Percentiles rank a stretch among this genome's conserved stretches.
phyloP scores from a whole-genome alignment of 1,140 invertebrate species.

The Vanessa atalanta region DNA sequence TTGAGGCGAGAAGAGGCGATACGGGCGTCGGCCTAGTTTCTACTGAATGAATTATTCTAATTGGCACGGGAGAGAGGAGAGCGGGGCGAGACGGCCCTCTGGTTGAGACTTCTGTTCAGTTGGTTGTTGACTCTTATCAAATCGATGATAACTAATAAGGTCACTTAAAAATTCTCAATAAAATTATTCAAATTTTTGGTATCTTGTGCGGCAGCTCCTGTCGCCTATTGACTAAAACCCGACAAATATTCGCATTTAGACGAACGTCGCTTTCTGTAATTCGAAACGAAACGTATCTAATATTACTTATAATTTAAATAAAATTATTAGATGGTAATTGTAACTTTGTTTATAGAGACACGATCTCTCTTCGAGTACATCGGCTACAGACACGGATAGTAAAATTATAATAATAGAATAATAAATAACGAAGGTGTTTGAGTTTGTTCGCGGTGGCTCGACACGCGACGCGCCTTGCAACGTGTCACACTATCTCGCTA shows the following conservation, averaged over 20 bases:
- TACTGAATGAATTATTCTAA: conserved; percentile 46
- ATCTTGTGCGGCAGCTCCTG: too few species aligned
- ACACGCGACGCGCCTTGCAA: background rate
- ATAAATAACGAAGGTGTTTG: conserved; percentile 7
- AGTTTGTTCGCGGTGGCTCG: background rate
- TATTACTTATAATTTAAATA: too few species aligned
- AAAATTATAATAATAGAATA: background rate
- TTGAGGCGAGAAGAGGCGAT: conserved; percentile 3
- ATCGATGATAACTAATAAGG: conserved; percentile 22
- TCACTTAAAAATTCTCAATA: background rate
- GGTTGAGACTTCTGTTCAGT: conserved; percentile 11
- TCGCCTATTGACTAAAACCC: too few species aligned
- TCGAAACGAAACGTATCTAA: background rate
- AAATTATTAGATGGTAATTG: too few species aligned
- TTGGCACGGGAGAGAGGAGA: conserved; percentile 17
- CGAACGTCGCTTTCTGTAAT: background rate
- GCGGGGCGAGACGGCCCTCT: conserved; percentile 1
- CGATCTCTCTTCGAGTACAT: background rate
- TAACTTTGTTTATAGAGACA: background rate
- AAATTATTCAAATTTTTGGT: background rate
- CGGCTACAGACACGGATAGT: background rate
- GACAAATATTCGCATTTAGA: too few species aligned
- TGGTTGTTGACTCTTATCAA: conserved; percentile 22
- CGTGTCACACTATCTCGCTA: background rate
- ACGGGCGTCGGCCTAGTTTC: conserved; percentile 35